Conservation (phyloP, 2,888 invertebrate genomes). For the Carpatolechia fugitivella region DNA sequence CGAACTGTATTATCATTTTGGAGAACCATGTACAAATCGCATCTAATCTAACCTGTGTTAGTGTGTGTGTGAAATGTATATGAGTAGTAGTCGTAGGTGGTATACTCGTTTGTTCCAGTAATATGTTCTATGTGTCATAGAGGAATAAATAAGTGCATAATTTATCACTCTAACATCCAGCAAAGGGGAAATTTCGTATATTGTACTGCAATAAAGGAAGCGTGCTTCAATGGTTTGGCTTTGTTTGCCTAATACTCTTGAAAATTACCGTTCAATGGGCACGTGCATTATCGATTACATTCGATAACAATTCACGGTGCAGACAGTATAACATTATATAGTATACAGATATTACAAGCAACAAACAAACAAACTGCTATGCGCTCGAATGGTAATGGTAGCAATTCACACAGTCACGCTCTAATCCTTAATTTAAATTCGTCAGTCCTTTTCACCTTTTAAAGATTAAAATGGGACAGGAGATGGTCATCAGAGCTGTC, state of each 20-base stretch:
- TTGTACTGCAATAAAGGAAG: conserved; percentile 36
- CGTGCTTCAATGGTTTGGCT: conserved; percentile 38
- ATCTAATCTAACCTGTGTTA: no score
- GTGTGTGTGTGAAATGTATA: no score
- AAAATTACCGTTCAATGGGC: conserved; percentile 39
- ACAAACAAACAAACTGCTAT: neutral
- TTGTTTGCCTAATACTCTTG: conserved; percentile 41
- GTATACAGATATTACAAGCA: neutral
- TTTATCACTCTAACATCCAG: neutral
- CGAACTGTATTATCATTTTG: no score
- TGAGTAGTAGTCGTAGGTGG: no score
- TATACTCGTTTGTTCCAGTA: no score
- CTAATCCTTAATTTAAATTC: no score
- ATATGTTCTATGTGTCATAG: neutral
- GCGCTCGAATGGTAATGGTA: neutral
- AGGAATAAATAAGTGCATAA: neutral
- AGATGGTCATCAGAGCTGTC: no score
- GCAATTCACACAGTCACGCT: no score
- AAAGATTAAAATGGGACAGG: no score
- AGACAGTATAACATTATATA: neutral
- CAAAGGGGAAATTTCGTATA: neutral
- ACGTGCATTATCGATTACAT: conserved; percentile 16
- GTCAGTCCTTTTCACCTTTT: no score
- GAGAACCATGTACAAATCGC: no score
- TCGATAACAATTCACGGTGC: conserved; percentile 1